Evolutionary conservation across 2,888 invertebrate genomes (phyloP), one percentile per base, ranked within the genome.

Genomic region (Agrochola lychnidis): DNA sequence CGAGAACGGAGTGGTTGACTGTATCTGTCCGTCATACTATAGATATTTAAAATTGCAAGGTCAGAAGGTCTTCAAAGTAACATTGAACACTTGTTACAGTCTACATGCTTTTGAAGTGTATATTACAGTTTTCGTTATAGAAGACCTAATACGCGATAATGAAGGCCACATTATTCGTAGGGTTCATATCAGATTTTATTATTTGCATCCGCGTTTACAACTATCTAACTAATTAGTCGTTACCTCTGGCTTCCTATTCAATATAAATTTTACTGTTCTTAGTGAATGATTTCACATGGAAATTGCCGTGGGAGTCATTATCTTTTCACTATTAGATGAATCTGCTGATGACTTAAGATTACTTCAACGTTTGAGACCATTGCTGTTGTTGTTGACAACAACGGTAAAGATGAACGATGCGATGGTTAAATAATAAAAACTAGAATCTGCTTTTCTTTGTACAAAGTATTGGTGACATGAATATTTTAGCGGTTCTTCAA

Each of bases 291-390:
- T 87, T 81, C 84, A 70, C 88, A 81, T 45, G 45, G 66, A 81
- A 85, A 81, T 76, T 59, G 68, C 73, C 72, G 83, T 78, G 86
- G 74, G 84, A 87, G 57, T 63, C 30, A 73, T 73, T 70, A 77
- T 85, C 83, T 83, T 64, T 69, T 63, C 12, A 25, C 67, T 78
- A 86, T 81, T 84, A 73, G 62, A 72, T 79, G 45, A 59, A 88
- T 85, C 82, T 71, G 36, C 74, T 70, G 89, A 87, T 89, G 82
- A 79, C 76, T 82, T 81, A 51, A 83, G 90, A 87, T 89, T 62
- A 48, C 57, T 78, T 70, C 67, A 68, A 59, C 53, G 71, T 79
- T 79, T 62, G 72, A 61, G 71, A 79, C 56, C 84, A 86, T 73
- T 86, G 85, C 83, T 62, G 77, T 75, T 68, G 68, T 59, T 79